Conservation (phyloP, 2,113 vertebrate genomes). For the Thalassoma bifasciatum region DNA sequence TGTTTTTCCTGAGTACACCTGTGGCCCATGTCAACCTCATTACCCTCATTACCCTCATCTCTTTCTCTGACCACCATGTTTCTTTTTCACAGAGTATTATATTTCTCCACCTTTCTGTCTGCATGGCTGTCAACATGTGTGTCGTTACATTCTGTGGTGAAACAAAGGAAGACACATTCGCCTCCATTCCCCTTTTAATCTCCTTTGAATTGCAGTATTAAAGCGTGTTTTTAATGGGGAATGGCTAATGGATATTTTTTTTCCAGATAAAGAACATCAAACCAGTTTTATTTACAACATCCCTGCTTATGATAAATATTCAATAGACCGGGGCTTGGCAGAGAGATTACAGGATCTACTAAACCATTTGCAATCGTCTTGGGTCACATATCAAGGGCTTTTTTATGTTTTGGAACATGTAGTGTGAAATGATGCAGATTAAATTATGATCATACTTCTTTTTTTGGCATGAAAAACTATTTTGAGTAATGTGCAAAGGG, state of each 20-base stretch:
- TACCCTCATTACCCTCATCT: slow-evolving; percentile 27
- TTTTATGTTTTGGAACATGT: slow-evolving; percentile 11
- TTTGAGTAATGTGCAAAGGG: not conserved
- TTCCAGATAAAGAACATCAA: slow-evolving; percentile 21
- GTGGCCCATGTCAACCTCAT: slow-evolving; percentile 40
- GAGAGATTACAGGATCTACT: slow-evolving; percentile 23
- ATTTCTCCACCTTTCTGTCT: not conserved
- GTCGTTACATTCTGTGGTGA: not conserved
- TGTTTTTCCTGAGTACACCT: slow-evolving; percentile 28
- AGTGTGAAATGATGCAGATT: slow-evolving; percentile 10
- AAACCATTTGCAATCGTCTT: slow-evolving; percentile 41
- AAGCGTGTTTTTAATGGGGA: slow-evolving; percentile 1
- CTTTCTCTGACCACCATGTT: not conserved
- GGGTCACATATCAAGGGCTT: slow-evolving; percentile 19
- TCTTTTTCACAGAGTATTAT: not conserved
- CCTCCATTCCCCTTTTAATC: not conserved
- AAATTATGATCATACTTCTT: slow-evolving; percentile 25
- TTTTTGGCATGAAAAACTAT: not conserved
- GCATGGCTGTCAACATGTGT: not conserved
- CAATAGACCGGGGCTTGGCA: slow-evolving; percentile 15
- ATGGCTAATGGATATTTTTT: slow-evolving; percentile 13
- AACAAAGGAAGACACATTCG: not conserved
- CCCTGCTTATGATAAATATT: slow-evolving; percentile 32
- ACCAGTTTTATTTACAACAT: slow-evolving; percentile 22
- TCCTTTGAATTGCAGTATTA: not conserved